Conservation (phyloP, 2,113 vertebrate genomes). For the Mus musculus region GRCm39 chr5:108320001-108320500, state of each 20-base stretch:
- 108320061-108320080: neutral
- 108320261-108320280: neutral
- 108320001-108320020: conserved; percentile 44
- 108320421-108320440: neutral
- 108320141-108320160: conserved; percentile 50
- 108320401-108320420: neutral
- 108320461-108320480: neutral
- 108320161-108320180: neutral
- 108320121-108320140: conserved; percentile 9
- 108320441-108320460: neutral
- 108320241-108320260: neutral
- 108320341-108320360: neutral
- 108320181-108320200: conserved; percentile 32
- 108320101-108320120: conserved; percentile 32
- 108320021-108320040: neutral
- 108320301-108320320: neutral
- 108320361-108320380: neutral
- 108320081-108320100: neutral
- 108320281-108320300: neutral
- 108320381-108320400: neutral
- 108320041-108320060: conserved; percentile 12
- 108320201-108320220: neutral
- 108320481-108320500: neutral
- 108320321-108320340: neutral
- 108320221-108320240: neutral